Conservation (phyloP, 2,113 vertebrate species). For the Podilymbus podiceps region DNA sequence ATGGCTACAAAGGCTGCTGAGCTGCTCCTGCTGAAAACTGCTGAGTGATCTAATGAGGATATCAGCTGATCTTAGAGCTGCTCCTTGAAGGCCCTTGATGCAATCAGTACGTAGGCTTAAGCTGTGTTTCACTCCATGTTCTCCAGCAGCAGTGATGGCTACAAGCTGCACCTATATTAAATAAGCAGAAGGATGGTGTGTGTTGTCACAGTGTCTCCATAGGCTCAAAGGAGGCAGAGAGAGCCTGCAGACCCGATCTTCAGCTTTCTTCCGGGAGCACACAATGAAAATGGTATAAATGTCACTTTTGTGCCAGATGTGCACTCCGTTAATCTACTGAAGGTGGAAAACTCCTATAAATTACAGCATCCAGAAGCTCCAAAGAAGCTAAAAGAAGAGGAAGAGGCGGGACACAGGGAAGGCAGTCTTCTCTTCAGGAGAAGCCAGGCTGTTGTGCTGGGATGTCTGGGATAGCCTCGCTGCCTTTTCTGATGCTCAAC, state of each 20-base stretch:
- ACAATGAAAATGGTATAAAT: neutral
- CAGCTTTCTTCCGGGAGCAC: neutral
- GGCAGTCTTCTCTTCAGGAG: neutral
- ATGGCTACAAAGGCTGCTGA: neutral
- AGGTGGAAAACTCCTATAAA: neutral
- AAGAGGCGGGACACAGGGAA: neutral
- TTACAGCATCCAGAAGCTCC: neutral
- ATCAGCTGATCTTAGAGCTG: neutral
- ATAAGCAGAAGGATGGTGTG: neutral
- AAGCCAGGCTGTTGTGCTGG: neutral
- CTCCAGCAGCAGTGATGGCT: neutral
- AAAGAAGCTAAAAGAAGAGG: neutral
- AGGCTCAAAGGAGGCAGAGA: neutral
- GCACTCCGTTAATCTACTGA: neutral
- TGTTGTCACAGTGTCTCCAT: neutral
- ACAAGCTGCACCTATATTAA: neutral
- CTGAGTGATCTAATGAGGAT: neutral
- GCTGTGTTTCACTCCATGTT: neutral
- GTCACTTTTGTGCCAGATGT: neutral
- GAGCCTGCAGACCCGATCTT: neutral
- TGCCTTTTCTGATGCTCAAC: neutral
- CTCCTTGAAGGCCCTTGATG: neutral
- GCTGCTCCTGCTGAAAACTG: neutral
- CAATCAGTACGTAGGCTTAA: neutral
- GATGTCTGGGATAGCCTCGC: neutral